Evolutionary conservation across 2,888 invertebrate genomes (phyloP).

Genomic region (Pammene fasciana): DNA sequence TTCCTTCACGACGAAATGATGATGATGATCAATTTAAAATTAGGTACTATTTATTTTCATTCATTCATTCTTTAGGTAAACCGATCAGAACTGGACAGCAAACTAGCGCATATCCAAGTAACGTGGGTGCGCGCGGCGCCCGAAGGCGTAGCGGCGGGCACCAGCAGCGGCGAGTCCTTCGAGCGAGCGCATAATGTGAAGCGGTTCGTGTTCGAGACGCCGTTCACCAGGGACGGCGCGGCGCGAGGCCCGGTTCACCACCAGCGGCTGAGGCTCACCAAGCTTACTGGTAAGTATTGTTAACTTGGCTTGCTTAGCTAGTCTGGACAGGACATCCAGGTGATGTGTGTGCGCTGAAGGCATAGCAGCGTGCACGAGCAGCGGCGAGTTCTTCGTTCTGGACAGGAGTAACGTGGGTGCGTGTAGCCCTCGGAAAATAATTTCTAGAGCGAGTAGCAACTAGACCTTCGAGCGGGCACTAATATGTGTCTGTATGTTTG

Average conservation of each 20-base stretch:
- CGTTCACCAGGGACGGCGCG: slow-evolving; percentile 93
- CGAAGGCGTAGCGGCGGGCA: slow-evolving; percentile 89
- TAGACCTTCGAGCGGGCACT: slow-evolving; percentile 94
- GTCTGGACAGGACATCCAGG: slow-evolving; percentile 87
- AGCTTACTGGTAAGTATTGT: slow-evolving; percentile 88
- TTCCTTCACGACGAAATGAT: too few species aligned
- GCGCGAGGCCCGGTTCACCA: slow-evolving; percentile 91
- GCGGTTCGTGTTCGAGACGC: slow-evolving; percentile 97
- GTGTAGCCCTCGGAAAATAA: too few species aligned
- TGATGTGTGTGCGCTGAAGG: slow-evolving; percentile 96
- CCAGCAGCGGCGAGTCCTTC: slow-evolving; percentile 90
- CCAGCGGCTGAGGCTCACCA: slow-evolving; percentile 95
- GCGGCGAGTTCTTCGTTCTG: too few species aligned
- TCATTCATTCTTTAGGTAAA: slow-evolving; percentile 83
- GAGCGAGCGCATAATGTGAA: slow-evolving; percentile 95
- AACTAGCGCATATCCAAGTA: slow-evolving; percentile 96
- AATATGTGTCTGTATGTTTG: slow-evolving; percentile 95
- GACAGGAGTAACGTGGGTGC: too few species aligned
- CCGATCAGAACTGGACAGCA: slow-evolving; percentile 89
- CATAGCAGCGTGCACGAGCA: slow-evolving; percentile 87
- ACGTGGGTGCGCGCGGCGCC: slow-evolving; percentile 97
- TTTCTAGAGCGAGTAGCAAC: too few species aligned
- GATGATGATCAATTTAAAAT: too few species aligned
- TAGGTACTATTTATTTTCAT: too few species aligned
- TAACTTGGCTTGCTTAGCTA: not conserved